Percentiles rank a stretch among this genome's conserved stretches.
These are phyloP conservation scores for Tiliacea citrago DNA, from an alignment of 2,888 invertebrate genomes.

Conservation along the genomic window DNA sequence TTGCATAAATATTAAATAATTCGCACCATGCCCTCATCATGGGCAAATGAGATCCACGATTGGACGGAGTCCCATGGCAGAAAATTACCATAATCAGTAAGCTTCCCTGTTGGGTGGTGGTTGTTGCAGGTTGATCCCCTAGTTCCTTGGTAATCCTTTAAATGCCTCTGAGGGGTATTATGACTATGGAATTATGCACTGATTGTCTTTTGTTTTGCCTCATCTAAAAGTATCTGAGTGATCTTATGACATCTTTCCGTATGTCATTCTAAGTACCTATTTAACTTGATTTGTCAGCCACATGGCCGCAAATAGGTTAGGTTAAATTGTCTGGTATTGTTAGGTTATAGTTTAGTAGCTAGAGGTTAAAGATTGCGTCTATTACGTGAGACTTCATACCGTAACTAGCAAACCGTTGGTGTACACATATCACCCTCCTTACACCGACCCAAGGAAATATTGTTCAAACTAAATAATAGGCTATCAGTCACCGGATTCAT, in stretches of 20 bases:
- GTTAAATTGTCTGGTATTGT: too few relatives aligned
- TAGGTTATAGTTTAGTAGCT: not conserved
- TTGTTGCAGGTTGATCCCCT: slow-evolving; percentile 26
- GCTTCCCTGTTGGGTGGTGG: slow-evolving; percentile 38
- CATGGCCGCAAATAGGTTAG: not conserved
- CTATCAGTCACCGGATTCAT: slow-evolving; percentile 24
- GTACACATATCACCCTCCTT: not conserved
- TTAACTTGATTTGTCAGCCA: not conserved
- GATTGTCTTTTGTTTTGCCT: not conserved
- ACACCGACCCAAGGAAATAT: slow-evolving; percentile 9
- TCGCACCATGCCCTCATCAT: slow-evolving; percentile 19
- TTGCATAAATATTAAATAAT: slow-evolving; percentile 23
- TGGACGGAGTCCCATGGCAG: slow-evolving; percentile 37
- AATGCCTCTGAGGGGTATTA: slow-evolving; percentile 1
- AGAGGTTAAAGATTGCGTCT: not conserved
- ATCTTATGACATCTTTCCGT: not conserved
- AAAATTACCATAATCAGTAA: slow-evolving; percentile 62
- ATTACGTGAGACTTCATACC: not conserved
- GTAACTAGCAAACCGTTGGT: not conserved
- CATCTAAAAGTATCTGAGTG: not conserved
- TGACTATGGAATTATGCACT: not conserved
- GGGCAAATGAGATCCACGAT: slow-evolving; percentile 28
- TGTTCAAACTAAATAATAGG: slow-evolving; percentile 13
- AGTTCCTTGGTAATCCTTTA: slow-evolving; percentile 28
- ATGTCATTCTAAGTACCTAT: not conserved